A percentile compares a stretch with the other conserved stretches of the same genome.
phyloP scores from a whole-genome alignment of 2,888 invertebrate species.

The Drosophila falleni region DNA sequence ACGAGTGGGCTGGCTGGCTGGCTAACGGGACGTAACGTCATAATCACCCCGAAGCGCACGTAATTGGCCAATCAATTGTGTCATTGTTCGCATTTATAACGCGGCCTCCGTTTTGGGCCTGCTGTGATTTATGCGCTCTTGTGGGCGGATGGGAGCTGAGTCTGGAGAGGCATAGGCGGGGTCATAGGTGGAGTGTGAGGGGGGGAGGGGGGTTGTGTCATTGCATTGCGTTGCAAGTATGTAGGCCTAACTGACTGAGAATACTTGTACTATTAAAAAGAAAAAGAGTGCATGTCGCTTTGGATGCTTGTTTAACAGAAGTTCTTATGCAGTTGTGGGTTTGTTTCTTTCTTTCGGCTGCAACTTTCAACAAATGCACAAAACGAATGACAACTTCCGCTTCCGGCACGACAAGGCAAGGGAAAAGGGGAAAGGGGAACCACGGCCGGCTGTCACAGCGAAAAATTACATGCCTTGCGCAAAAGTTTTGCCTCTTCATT shows the following conservation, averaged over 20 bases:
- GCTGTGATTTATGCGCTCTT: slow-evolving; percentile 77
- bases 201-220: background rate
- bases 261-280: slow-evolving; percentile 15
- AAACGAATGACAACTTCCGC: slow-evolving; percentile 82
- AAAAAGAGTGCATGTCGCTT: slow-evolving; percentile 41
- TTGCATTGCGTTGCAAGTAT: slow-evolving; percentile 15
- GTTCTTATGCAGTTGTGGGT: slow-evolving; percentile 68
- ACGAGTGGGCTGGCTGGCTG: slow-evolving; percentile 54
- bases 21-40: slow-evolving; percentile 81
- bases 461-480: slow-evolving; percentile 83
- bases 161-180: slow-evolving; percentile 6
- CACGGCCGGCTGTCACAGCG: slow-evolving; percentile 83
- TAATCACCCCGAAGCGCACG: slow-evolving; percentile 83
- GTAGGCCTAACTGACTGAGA: slow-evolving; percentile 58
- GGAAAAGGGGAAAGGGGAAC: slow-evolving; percentile 4
- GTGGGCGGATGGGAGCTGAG: slow-evolving; percentile 33
- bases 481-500: slow-evolving; percentile 84
- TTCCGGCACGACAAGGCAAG: slow-evolving; percentile 47
- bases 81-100: slow-evolving; percentile 78
- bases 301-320: slow-evolving; percentile 62
- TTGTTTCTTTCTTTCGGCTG: slow-evolving; percentile 56
- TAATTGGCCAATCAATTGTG: slow-evolving; percentile 86
- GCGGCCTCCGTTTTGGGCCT: slow-evolving; percentile 65
- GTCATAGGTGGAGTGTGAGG: background rate
- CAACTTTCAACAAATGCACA: slow-evolving; percentile 79